phyloP scores from a whole-genome alignment of 2,797 vertebrate species.

The Sebastes variabilis region DNA sequence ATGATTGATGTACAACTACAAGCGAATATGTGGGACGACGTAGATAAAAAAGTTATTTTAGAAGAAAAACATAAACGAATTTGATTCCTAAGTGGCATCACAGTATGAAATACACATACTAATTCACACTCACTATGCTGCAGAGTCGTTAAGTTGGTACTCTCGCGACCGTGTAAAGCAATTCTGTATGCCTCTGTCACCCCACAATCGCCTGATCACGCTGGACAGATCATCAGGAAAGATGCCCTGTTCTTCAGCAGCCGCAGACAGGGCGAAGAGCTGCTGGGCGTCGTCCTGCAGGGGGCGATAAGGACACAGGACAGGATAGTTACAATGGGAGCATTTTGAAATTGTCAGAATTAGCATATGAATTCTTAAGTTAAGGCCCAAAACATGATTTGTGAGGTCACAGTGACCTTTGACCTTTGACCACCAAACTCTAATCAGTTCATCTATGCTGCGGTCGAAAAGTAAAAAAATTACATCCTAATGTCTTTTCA shows the following conservation, averaged over 20 bases:
- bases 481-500: no score
- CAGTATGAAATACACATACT: slow-evolving; percentile 4
- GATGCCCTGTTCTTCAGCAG: slow-evolving; percentile 94
- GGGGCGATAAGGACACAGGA: slow-evolving; percentile 15
- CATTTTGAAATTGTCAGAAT: no score
- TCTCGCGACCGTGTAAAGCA: slow-evolving; percentile 95
- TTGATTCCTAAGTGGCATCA: neutral
- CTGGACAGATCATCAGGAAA: slow-evolving; percentile 93
- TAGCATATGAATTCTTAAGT: no score
- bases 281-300: slow-evolving; percentile 95
- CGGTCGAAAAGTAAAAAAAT: no score
- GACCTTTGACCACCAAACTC: no score
- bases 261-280: slow-evolving; percentile 92
- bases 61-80: neutral
- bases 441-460: no score
- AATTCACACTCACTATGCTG: slow-evolving; percentile 92
- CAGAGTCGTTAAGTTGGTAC: slow-evolving; percentile 98
- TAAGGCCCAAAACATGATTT: no score
- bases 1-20: slow-evolving; percentile 7
- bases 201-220: slow-evolving; percentile 93
- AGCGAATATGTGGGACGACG: neutral
- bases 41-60: neutral
- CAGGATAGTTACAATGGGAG: neutral
- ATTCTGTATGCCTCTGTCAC: slow-evolving; percentile 91
- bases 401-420: no score